Conservation (phyloP, 2,797 vertebrate genomes). For the Taenioides sp. region DNA sequence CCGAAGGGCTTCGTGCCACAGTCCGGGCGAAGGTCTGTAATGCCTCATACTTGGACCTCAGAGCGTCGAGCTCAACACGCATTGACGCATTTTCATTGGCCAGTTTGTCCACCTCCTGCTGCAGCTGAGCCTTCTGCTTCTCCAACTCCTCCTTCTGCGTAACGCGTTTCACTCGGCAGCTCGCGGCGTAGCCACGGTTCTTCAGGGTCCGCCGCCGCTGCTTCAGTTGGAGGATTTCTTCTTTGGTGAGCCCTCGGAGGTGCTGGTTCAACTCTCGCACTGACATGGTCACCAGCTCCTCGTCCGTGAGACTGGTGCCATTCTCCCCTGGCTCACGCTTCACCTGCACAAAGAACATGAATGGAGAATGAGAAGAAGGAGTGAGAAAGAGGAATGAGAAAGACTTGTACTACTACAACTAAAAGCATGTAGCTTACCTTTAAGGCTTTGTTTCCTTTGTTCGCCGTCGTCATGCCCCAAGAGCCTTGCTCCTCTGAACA, state of each 20-base stretch:
- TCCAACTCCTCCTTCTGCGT: slow-evolving; percentile 99
- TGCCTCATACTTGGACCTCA: slow-evolving; percentile 97
- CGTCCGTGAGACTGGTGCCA: slow-evolving; percentile 97
- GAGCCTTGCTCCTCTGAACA: slow-evolving; percentile 82
- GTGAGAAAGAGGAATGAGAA: slow-evolving; percentile 22
- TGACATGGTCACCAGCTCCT: slow-evolving; percentile 98
- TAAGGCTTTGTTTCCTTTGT: slow-evolving; percentile 98
- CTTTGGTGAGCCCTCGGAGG: slow-evolving; percentile 92
- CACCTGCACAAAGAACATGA: slow-evolving; percentile 77
- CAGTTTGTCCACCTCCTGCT: slow-evolving; percentile 98
- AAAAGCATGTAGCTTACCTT: slow-evolving; percentile 80
- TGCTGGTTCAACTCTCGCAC: slow-evolving; percentile 98
- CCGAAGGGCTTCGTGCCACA: slow-evolving; percentile 89
- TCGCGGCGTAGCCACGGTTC: slow-evolving; percentile 96
- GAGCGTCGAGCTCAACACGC: slow-evolving; percentile 93
- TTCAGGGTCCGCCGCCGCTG: slow-evolving; percentile 96
- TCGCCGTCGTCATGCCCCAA: slow-evolving; percentile 99
- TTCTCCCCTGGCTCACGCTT: slow-evolving; percentile 98
- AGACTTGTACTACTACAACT: neutral
- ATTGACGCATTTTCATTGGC: slow-evolving; percentile 95
- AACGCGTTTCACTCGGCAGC: slow-evolving; percentile 95
- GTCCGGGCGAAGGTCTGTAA: slow-evolving; percentile 97
- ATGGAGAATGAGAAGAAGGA: slow-evolving; percentile 6
- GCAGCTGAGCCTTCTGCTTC: slow-evolving; percentile 95
- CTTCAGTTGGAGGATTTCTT: slow-evolving; percentile 96